Evolutionary conservation across 1,140 invertebrate species (phyloP), one percentile per base, ranked within the genome.

Genomic region (Drosophila neocordata): DNA sequence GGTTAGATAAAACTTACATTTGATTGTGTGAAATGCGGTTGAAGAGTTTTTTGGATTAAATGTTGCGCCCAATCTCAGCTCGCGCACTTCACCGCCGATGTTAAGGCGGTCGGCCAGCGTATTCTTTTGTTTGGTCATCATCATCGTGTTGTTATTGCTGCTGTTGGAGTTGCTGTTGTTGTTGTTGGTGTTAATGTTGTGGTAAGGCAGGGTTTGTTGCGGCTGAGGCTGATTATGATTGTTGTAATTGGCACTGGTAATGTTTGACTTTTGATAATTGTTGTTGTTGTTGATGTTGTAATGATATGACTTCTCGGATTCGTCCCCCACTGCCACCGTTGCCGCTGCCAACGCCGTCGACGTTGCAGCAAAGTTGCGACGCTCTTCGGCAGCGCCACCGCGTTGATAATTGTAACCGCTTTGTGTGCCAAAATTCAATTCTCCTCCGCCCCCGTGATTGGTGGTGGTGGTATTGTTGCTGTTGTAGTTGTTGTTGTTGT

Each of bases 61-160:
- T 85, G 95, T 96, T 60, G 95, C 93, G 20, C 97, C 97, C 57
- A 98, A 92, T 92, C 97, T 97, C 27, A 98, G 92, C 92, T 97
- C 96, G 67, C 95, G 94, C 56, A 96, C 94, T 92, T 95, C 95
- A 63, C 92, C 92, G 11, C 95, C 95, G 83, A 94, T 94, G 53
- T 95, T 95, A 61, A 97, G 92, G 80, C 95, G 84, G 27, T 92
- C 84, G 55, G 72, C 84, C 41, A 91, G 77, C 57, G 84, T 73
- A 27, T 74, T 61, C 68, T 91, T 91, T 58, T 91, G 90, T 77
- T 91, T 91, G 79, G 83, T 91, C 89, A 91, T 91, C 84, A 89
- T 88, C 79, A 84, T 88, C 77, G 79, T 55, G 57, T 31, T 69
- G 55, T 44, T 69, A 56, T 44, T 71, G 67, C 31, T 56, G 65